Evolutionary conservation across 2,888 invertebrate genomes (phyloP).

Genomic region (Quadriops clusia): DNA sequence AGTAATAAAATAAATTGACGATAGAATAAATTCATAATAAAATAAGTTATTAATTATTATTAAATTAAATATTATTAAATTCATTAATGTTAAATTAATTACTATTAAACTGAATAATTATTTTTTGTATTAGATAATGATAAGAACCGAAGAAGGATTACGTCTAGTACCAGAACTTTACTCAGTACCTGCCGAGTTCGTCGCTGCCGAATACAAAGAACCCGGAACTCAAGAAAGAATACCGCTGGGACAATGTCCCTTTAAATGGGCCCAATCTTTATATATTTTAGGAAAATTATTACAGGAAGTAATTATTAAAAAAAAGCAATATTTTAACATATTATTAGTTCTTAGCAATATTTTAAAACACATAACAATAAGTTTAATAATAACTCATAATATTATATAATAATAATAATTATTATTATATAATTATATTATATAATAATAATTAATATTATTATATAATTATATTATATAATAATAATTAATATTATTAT

Average conservation of each 20-base stretch:
- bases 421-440: no score
- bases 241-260: constrained; percentile 83
- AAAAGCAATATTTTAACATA: constrained; percentile 7
- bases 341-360: constrained; percentile 4
- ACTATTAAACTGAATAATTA: constrained; percentile 1
- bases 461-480: no score
- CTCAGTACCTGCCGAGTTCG: constrained; percentile 73
- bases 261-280: constrained; percentile 96
- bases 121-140: constrained; percentile 46
- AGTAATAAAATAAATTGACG: no score
- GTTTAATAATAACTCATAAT: no score
- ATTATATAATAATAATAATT: no score
- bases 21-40: no score
- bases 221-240: constrained; percentile 85
- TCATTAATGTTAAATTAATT: constrained; percentile 3
- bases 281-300: constrained; percentile 89
- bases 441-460: no score
- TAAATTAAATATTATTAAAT: constrained; percentile 1
- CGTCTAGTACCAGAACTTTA: constrained; percentile 88
- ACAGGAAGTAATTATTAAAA: constrained; percentile 58
- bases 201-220: constrained; percentile 73
- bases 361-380: no score
- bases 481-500: no score
- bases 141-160: constrained; percentile 78
- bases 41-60: not conserved